phyloP scores from a whole-genome alignment of 1,140 invertebrate species.

The Phocides pigmalion region DNA sequence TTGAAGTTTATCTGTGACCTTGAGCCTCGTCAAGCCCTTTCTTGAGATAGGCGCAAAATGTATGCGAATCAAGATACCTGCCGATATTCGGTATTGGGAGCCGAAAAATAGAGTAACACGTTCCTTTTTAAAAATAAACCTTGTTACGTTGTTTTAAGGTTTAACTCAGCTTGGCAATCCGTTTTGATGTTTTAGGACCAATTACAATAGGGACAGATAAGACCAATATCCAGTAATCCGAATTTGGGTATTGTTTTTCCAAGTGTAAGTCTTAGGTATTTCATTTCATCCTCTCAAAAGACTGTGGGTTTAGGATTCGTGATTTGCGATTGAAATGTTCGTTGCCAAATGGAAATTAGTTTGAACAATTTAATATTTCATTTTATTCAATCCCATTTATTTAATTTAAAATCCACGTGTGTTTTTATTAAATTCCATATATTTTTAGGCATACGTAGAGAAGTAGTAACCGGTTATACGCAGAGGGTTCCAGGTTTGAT shows the following conservation, averaged over 20 bases:
- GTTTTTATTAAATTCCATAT: no score
- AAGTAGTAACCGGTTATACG: no score
- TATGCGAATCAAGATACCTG: conserved; percentile 11
- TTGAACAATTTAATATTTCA: background rate
- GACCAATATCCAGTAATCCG: conserved; percentile 27
- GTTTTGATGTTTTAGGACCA: conserved; percentile 27
- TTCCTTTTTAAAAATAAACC: background rate
- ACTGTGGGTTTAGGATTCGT: conserved; percentile 25
- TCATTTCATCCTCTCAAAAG: conserved; percentile 6
- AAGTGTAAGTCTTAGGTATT: conserved; percentile 18
- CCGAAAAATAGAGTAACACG: background rate
- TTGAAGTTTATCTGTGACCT: conserved; percentile 13
- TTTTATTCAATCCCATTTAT: background rate
- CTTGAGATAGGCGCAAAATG: conserved; percentile 21
- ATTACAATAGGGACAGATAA: conserved; percentile 28
- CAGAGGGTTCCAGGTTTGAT: no score
- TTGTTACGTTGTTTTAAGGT: background rate
- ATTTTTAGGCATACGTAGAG: no score
- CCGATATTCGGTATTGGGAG: background rate
- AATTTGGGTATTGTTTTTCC: conserved; percentile 32
- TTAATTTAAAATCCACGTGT: background rate
- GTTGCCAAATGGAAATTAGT: conserved; percentile 12
- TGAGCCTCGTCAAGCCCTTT: conserved; percentile 17
- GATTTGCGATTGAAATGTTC: conserved; percentile 16
- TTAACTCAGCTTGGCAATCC: background rate